phyloP scores from a whole-genome alignment of 2,113 vertebrate species.

The Electrona antarctica region DNA sequence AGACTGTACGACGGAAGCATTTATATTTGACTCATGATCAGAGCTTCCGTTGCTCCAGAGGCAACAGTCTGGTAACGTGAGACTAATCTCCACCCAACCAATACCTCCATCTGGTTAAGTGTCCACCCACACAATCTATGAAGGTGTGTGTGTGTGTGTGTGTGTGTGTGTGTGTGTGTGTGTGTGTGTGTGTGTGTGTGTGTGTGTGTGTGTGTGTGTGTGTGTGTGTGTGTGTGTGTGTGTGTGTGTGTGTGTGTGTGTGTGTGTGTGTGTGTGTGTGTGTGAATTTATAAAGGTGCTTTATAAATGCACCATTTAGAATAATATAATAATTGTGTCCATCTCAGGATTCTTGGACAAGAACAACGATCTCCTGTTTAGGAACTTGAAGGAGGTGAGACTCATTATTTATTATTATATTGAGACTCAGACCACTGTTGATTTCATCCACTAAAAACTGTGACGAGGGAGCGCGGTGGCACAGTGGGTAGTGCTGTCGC shows the following conservation, averaged over 20 bases:
- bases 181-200: conserved; percentile 65
- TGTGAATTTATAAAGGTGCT: not conserved
- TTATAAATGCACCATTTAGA: too few relatives aligned
- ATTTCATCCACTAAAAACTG: too few relatives aligned
- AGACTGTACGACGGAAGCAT: too few relatives aligned
- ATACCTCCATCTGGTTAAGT: too few relatives aligned
- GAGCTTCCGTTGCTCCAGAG: too few relatives aligned
- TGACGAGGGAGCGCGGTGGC: too few relatives aligned
- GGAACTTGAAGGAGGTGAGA: conserved; percentile 96
- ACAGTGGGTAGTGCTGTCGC: too few relatives aligned
- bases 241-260: conserved; percentile 66
- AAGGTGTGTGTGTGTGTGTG: not conserved
- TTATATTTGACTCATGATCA: too few relatives aligned
- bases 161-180: not conserved
- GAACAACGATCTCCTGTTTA: conserved; percentile 98
- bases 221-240: not conserved
- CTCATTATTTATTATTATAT: not conserved
- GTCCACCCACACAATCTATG: too few relatives aligned
- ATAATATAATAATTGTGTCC: conserved; percentile 23
- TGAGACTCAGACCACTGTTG: too few relatives aligned
- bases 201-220: not conserved
- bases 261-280: not conserved
- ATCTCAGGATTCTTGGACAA: conserved; percentile 95
- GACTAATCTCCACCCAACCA: too few relatives aligned
- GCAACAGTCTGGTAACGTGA: too few relatives aligned